A percentile compares a stretch with the other conserved stretches of the same genome.
Conservation (phyloP, 2,888 invertebrate genomes). For the Caenorhabditis sp. region DNA sequence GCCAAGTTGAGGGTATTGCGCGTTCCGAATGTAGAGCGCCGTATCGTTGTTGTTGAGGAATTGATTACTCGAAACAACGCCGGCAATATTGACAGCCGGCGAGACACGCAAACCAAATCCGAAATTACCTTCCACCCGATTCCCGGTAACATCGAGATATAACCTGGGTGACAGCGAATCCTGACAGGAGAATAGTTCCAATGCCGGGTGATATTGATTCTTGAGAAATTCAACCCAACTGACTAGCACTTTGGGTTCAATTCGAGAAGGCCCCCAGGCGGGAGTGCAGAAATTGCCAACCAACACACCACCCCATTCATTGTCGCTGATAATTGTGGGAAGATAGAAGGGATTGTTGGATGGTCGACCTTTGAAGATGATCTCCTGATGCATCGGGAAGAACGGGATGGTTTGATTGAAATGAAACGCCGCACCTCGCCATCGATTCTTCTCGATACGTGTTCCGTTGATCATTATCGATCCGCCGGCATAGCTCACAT, state of each 20-base stretch:
- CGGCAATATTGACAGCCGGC: slow-evolving; percentile 68
- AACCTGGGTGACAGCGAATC: slow-evolving; percentile 26
- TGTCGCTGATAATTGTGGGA: slow-evolving; percentile 82
- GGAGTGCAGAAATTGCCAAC: slow-evolving; percentile 86
- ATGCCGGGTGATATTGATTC: slow-evolving; percentile 69
- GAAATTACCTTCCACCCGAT: slow-evolving; percentile 51
- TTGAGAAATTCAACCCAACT: slow-evolving; percentile 67
- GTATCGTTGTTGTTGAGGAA: slow-evolving; percentile 68
- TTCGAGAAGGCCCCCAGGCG: slow-evolving; percentile 12
- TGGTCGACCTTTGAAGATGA: slow-evolving; percentile 74
- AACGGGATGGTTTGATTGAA: slow-evolving; percentile 87
- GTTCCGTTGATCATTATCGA: slow-evolving; percentile 88
- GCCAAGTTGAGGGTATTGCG: slow-evolving; percentile 58
- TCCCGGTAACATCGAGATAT: slow-evolving; percentile 61
- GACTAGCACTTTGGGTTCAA: slow-evolving; percentile 61
- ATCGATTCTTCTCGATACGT: slow-evolving; percentile 84
- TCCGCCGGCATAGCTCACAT: slow-evolving; percentile 93
- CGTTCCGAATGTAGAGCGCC: slow-evolving; percentile 65
- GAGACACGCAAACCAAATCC: slow-evolving; percentile 65
- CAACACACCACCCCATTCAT: slow-evolving; percentile 85
- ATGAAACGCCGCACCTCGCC: slow-evolving; percentile 86
- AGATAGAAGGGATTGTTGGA: slow-evolving; percentile 69
- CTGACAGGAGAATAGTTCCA: slow-evolving; percentile 69
- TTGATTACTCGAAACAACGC: slow-evolving; percentile 62
- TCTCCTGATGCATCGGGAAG: slow-evolving; percentile 83